Conservation (phyloP, 2,113 vertebrate genomes). For the Platysternon megacephalum region DNA sequence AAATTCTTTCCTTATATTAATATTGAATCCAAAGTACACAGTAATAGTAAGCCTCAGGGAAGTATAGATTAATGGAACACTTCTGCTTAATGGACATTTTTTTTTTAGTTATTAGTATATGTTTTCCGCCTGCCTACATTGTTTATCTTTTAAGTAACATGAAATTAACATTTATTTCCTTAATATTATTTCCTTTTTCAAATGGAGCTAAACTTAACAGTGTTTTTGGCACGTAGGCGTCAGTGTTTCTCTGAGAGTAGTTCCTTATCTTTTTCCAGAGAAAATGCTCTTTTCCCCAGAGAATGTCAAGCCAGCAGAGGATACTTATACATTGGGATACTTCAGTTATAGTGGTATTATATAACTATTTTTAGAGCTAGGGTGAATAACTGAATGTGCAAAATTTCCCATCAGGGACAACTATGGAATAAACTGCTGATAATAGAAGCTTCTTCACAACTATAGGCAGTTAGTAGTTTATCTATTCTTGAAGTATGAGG, state of each 20-base stretch:
- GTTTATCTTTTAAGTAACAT: background rate
- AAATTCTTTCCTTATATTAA: background rate
- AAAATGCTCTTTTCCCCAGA: background rate
- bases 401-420: too few relatives aligned
- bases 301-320: background rate
- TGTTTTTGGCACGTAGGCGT: background rate
- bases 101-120: background rate
- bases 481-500: too few relatives aligned
- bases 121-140: background rate
- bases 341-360: background rate
- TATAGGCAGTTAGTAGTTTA: too few relatives aligned
- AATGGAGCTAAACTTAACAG: background rate
- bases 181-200: background rate
- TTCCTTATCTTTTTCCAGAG: background rate
- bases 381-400: too few relatives aligned
- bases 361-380: background rate
- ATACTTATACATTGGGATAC: background rate
- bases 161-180: background rate
- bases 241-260: background rate
- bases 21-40: background rate
- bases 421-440: too few relatives aligned
- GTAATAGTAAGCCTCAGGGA: background rate
- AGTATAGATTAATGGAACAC: fast-evolving
- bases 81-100: background rate
- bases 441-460: too few relatives aligned